Conservation (phyloP, 2,888 invertebrate species). For the Tinea pellionella region DNA sequence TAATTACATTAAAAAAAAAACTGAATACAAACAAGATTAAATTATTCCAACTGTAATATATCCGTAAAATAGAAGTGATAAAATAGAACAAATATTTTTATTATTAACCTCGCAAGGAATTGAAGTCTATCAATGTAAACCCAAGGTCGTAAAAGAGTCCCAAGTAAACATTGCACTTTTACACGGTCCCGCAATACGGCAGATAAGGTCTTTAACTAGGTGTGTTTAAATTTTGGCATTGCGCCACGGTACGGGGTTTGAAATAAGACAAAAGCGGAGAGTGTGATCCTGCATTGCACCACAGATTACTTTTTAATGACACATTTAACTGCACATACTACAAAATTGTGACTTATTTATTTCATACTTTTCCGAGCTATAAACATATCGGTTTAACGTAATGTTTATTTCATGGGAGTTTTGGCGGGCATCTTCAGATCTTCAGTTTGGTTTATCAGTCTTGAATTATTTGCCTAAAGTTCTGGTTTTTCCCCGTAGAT, state of each 20-base stretch:
- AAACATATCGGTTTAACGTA: too few species aligned
- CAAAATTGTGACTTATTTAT: not conserved
- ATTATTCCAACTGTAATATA: too few species aligned
- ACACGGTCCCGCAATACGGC: conserved; percentile 7
- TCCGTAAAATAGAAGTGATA: too few species aligned
- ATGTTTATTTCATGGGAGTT: too few species aligned
- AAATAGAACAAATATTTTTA: too few species aligned
- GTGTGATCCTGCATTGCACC: conserved; percentile 7
- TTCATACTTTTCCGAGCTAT: not conserved
- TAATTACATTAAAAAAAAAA: too few species aligned
- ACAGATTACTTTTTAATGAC: conserved; percentile 8
- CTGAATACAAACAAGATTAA: too few species aligned
- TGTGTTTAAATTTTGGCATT: conserved; percentile 9
- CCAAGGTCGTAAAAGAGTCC: conserved; percentile 1
- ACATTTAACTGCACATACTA: not conserved
- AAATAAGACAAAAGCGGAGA: conserved; percentile 6
- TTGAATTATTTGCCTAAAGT: too few species aligned
- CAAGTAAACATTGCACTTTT: not conserved
- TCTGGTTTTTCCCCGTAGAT: too few species aligned
- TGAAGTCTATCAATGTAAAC: not conserved
- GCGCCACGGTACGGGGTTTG: not conserved
- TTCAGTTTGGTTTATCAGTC: too few species aligned
- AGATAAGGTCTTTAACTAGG: conserved; percentile 11
- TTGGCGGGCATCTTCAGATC: too few species aligned
- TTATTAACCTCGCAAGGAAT: too few species aligned